Percentiles rank a stretch among this genome's conserved stretches.
Evolutionary conservation across 2,888 invertebrate genomes (phyloP).

Genomic region (Sarcophaga rosellei): DNA sequence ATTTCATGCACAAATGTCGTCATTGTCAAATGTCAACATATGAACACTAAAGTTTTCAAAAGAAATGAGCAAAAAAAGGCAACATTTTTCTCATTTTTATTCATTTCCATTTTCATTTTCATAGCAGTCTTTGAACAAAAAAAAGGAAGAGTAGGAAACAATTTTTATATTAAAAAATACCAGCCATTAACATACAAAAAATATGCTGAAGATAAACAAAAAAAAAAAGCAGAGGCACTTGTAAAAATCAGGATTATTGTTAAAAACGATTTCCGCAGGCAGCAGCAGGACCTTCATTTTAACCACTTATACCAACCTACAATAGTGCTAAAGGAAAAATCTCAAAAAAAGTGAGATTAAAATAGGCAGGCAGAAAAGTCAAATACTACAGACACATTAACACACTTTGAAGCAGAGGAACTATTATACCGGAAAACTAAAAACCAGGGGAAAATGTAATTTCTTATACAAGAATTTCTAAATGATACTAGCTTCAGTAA

Average conservation of each 20-base stretch:
- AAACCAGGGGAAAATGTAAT: neutral
- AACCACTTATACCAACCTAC: conserved; percentile 2
- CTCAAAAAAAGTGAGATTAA: conserved; percentile 4
- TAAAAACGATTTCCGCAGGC: neutral
- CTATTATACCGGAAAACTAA: neutral
- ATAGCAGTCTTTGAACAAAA: neutral
- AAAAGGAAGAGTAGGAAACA: neutral
- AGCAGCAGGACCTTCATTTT: conserved; percentile 35
- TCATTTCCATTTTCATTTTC: neutral
- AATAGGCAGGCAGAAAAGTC: conserved; percentile 7
- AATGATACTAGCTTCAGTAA: no score
- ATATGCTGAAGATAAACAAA: conserved; percentile 63
- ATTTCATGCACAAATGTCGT: conserved; percentile 79
- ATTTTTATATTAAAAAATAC: conserved; percentile 43
- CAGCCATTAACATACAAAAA: conserved; percentile 37
- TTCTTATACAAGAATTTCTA: neutral
- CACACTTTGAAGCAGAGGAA: conserved; percentile 61
- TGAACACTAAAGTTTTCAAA: conserved; percentile 60
- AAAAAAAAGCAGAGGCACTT: conserved; percentile 34
- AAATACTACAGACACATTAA: conserved; percentile 74
- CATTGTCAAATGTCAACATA: conserved; percentile 77
- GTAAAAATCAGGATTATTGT: neutral
- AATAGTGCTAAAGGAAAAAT: neutral
- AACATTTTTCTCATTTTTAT: conserved; percentile 20
- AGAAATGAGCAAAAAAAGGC: conserved; percentile 21